A percentile compares a stretch with the other conserved stretches of the same genome.
These are phyloP conservation scores for Merops nubicus DNA, from an alignment of 2,113 vertebrate species.

Conservation along the genomic window DNA sequence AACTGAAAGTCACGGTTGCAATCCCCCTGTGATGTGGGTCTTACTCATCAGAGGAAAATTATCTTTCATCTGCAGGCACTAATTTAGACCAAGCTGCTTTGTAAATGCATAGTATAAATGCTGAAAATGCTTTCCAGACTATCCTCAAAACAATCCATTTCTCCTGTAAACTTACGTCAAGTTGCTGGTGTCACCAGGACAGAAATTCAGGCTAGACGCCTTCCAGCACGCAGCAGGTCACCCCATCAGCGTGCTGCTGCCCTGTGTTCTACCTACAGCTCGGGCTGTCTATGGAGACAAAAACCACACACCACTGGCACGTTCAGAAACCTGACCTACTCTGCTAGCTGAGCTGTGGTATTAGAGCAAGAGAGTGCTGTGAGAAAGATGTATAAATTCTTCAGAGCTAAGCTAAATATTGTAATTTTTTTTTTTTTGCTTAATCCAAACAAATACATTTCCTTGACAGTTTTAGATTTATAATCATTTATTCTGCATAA, in stretches of 20 bases:
- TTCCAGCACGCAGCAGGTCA: neutral
- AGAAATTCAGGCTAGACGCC: neutral
- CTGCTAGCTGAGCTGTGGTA: neutral
- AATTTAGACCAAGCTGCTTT: neutral
- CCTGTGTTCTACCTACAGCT: neutral
- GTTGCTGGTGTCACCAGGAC: neutral
- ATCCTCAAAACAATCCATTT: neutral
- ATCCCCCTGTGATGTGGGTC: neutral
- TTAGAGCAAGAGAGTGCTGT: neutral
- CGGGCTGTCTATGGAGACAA: neutral
- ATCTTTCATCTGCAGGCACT: neutral
- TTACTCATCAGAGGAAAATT: neutral
- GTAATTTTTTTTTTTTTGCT: neutral
- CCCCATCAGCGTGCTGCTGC: neutral
- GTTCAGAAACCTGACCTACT: neutral
- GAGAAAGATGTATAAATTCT: neutral
- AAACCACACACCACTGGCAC: neutral
- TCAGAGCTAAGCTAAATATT: neutral
- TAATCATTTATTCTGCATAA: neutral
- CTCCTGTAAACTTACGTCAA: slow-evolving; percentile 3
- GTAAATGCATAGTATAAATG: neutral
- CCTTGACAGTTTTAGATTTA: neutral
- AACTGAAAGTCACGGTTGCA: neutral
- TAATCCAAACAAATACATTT: neutral
- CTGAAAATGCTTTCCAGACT: neutral